Evolutionary conservation across 2,113 vertebrate species (phyloP), one percentile per base, ranked within the genome.

Genomic region (Romanogobio albipinnatus): DNA sequence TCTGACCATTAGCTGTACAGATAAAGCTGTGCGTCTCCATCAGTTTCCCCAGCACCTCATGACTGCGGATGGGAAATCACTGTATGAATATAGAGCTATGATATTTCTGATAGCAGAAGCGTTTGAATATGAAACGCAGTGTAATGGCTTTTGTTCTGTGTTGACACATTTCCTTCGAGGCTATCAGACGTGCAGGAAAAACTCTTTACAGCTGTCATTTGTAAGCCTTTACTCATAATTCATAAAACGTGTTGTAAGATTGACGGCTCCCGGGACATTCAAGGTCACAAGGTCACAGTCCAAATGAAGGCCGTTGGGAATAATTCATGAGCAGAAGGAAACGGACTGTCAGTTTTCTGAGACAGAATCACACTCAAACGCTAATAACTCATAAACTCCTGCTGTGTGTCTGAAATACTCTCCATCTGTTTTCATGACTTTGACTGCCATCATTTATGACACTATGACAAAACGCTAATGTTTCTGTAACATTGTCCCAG

Each of bases 1-100:
- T 89, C 82, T 66, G 78, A 80, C 82, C 84, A 87, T 89, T 89
- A 89, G 64, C 74, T 71, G 14, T 49, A 86, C 85, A 86, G 86
- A 87, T 89, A 89, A 87, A 77, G 78, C 76, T 74, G 76, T 81
- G 82, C 33, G 76, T 83, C 47, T 64, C 84, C 82, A 84, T 33
- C 66, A 4, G 51, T n/a, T 70, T 83, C 75, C 56, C 49, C 61
- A 82, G 73, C 75, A 51, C 59, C 86, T 53, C 79, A 71, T 77
- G 78, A 76, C 82, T 81, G 59, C 6, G 26, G 62, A 84, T 78
- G 24, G 24, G 14, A 24, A 47, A 74, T n/a, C 43, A 15, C 22
- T 74, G n/a, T 74, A 74, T 74, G n/a, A 74, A 47, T 70, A 70
- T 5, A 70, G 66, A 70, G 66, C 64, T 15, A 7, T 73, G 45